A percentile compares a stretch with the other conserved stretches of the same genome.
Conservation (phyloP, 2,797 vertebrate genomes). For the Philypnodon macrostomus region DNA sequence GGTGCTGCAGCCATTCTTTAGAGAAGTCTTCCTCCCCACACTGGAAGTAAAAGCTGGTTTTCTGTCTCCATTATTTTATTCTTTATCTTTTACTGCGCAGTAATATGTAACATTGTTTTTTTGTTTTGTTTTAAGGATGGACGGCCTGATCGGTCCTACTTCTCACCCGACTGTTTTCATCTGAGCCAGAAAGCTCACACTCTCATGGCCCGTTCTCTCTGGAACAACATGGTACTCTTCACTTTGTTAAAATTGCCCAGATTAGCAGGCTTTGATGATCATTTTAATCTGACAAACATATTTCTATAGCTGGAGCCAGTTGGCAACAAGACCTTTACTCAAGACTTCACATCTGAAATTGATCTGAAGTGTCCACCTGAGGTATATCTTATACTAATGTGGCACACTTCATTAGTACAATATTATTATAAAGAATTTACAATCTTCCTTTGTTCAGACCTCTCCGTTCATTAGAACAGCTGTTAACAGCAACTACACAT, state of each 20-base stretch:
- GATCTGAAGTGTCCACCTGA: conserved; percentile 81
- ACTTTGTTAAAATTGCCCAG: background rate
- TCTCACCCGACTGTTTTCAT: conserved; percentile 89
- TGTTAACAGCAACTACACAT: conserved; percentile 80
- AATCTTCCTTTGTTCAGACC: conserved; percentile 44
- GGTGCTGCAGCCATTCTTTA: conserved; percentile 86
- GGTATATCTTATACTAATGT: conserved; percentile 65
- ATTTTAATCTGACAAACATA: conserved; percentile 3
- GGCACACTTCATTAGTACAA: no score
- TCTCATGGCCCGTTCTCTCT: conserved; percentile 84
- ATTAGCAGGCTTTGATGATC: background rate
- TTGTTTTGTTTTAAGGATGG: conserved; percentile 72
- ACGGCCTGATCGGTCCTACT: conserved; percentile 81
- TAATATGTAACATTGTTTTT: background rate
- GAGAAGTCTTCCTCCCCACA: conserved; percentile 64
- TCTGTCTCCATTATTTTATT: background rate
- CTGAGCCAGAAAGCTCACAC: conserved; percentile 86
- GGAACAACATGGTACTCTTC: conserved; percentile 85
- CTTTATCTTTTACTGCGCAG: background rate
- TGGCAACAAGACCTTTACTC: conserved; percentile 79
- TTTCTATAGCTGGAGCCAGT: conserved; percentile 81
- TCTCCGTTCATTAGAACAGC: conserved; percentile 82
- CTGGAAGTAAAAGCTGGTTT: conserved; percentile 66
- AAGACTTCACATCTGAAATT: conserved; percentile 71
- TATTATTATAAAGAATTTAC: no score